Base-by-base conservation (phyloP, 2,797 vertebrate species). In the Enteromius trimaculatus region DNA sequence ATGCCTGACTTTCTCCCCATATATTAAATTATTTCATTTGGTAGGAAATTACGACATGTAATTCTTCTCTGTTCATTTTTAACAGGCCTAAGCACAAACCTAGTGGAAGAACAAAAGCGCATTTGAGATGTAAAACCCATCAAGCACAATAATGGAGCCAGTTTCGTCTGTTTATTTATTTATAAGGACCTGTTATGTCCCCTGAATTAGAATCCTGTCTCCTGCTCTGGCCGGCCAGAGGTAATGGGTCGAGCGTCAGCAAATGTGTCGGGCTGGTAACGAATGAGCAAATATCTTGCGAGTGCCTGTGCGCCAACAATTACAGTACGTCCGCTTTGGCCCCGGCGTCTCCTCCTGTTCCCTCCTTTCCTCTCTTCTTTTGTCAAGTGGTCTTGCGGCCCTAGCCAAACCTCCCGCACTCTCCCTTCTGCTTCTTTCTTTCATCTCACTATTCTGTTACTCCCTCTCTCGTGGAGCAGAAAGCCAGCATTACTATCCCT, bases 141-240 rank as follows among this genome's bases (percentile, higher is more conserved):
- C 77, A 84, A 71, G 86, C 51, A 55, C 69, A 83, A 87, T 87
- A 88, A 86, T 80, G 80, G 75, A 78, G 76, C 77, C 87, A 87
- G 86, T 86, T 87, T 84, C 75, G 77, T 80, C 82, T 85, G 47
- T 82, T 88, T 72, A 85, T 87, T 83, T 87, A 90, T 92, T 93
- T 86, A 86, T 84, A 55, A 79, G 88, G 83, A 89, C 82, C 91
- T 89, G 90, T 92, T 91, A 90, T 90, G 88, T 81, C 82, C 72
- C 84, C 83, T 84, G 91, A 91, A 93, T 92, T 90, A 90, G 89
- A 93, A 93, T 91, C 71, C 81, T 85, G 88, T 89, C 87, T 90
- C 81, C 79, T 83, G 81, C 85, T 89, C 86, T 71, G 85, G 86
- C 79, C 34, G 34, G 83, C 68, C 70, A 83, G 88, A 87, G 92